Evolutionary conservation across 2,888 invertebrate species (phyloP), one percentile per base, ranked within the genome.

Genomic region (Eudemis profundana): DNA sequence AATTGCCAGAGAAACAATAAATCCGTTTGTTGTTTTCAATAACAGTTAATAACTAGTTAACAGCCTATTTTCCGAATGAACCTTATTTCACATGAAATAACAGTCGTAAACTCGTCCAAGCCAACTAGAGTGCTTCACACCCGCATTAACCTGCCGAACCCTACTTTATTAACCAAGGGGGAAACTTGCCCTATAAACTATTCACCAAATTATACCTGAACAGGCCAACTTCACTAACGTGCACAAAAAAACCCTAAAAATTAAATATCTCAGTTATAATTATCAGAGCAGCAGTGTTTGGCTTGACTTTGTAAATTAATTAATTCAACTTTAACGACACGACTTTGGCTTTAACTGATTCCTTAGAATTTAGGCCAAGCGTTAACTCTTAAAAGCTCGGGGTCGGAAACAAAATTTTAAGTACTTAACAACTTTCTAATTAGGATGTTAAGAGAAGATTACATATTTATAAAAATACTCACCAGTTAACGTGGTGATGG

Each of bases 401-500:
- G 12, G 42, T 42, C 12, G 2, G 19, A 19, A 33, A 33, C 12
- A 33, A 33, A 0, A 33, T 33, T 8, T 8, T 33, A 33, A 33
- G 33, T 33, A 44, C 46, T 21, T 46, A 12, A 21, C 21, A n/a
- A 46, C 46, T 21, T 46, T 46, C 4, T 21, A 46, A 46, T 12
- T 46, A 46, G 1, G n/a, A 46, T 21, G 17, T 46, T 5, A 21
- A 4, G 1, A 33, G 8, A 21, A 21, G n/a, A 21, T 46, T n/a
- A 10, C 3, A 27, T 12, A 8, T 5, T 15, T 40, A 53, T 51
- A 23, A 47, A 71, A 50, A 46, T 70, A 86, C 87, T 89, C 80
- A 90, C 90, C 87, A 83, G 77, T 73, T 73, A 79, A 79, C 82
- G 85, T 82, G 81, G 78, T 78, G 76, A 71, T 68, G 69, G 71